Evolutionary conservation across 2,113 vertebrate genomes (phyloP).

Genomic region (Anolis sagrei): DNA sequence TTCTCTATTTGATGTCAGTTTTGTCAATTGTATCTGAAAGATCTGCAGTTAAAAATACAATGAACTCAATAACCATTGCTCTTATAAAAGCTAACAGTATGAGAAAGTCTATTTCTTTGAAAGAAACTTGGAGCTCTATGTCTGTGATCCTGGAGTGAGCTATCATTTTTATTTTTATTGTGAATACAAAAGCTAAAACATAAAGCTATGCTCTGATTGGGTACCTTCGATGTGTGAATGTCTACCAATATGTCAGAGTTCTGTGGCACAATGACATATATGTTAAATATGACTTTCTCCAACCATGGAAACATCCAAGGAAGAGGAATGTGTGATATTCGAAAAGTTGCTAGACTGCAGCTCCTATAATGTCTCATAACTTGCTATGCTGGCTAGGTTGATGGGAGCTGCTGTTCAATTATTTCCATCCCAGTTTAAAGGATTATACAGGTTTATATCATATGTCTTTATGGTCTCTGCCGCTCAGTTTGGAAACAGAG

Average conservation of each 20-base stretch:
- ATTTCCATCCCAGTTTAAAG: not conserved
- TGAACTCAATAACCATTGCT: slow-evolving; percentile 20
- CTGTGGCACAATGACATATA: not conserved
- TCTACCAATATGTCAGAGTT: not conserved
- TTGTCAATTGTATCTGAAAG: slow-evolving; percentile 53
- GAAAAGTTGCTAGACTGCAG: too few species aligned
- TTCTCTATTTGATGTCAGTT: slow-evolving; percentile 50
- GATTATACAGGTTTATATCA: not conserved
- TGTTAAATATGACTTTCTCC: not conserved
- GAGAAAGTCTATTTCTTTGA: slow-evolving; percentile 45
- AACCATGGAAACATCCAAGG: not conserved
- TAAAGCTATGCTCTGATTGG: not conserved
- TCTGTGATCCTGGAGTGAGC: not conserved
- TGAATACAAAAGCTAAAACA: not conserved
- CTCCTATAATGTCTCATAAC: too few species aligned
- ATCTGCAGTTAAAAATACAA: slow-evolving; percentile 34
- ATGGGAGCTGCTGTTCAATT: too few species aligned
- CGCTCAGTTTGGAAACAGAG: not conserved
- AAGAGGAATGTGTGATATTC: too few species aligned
- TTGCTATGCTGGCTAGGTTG: too few species aligned
- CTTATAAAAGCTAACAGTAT: slow-evolving; percentile 35
- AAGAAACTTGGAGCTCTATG: slow-evolving; percentile 35
- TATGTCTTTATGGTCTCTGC: too few species aligned
- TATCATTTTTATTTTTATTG: not conserved
- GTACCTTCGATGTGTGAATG: not conserved